A percentile compares a stretch with the other conserved stretches of the same genome.
Conservation (phyloP, 64 coral and sea anemone genomes). For the Cladopsammia gracilis region DNA sequence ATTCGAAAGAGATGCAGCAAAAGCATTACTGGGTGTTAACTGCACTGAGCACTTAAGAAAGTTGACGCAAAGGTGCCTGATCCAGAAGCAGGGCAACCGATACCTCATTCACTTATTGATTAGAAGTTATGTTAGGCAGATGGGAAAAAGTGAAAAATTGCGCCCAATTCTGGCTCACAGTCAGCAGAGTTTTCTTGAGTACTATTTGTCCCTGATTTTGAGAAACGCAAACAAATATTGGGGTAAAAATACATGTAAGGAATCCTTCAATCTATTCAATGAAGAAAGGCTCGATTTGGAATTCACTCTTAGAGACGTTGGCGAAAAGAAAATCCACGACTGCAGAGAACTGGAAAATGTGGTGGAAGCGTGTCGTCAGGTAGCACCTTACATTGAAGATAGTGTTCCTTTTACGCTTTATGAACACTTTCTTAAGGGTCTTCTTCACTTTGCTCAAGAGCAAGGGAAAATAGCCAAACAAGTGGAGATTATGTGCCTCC, state of each 20-base stretch:
- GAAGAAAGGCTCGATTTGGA: conserved; percentile 55
- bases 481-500: conserved; percentile 70
- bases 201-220: conserved; percentile 52
- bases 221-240: conserved; percentile 10
- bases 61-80: conserved; percentile 31
- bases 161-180: neutral
- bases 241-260: conserved; percentile 41
- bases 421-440: conserved; percentile 2
- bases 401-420: conserved; percentile 31
- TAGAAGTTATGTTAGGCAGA: conserved; percentile 42
- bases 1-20: conserved; percentile 57
- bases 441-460: neutral
- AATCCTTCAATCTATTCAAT: conserved; percentile 36
- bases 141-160: neutral
- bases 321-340: neutral
- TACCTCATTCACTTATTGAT: conserved; percentile 55
- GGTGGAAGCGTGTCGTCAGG: neutral
- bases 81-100: conserved; percentile 19
- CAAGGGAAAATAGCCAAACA: neutral
- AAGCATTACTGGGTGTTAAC: conserved; percentile 20
- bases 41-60: conserved; percentile 10
- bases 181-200: conserved; percentile 18
- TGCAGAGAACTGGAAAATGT: neutral
- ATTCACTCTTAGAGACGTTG: neutral
- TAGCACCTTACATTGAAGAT: conserved; percentile 45